Conservation (phyloP, 2,797 vertebrate genomes). For the Coendou prehensilis region DNA sequence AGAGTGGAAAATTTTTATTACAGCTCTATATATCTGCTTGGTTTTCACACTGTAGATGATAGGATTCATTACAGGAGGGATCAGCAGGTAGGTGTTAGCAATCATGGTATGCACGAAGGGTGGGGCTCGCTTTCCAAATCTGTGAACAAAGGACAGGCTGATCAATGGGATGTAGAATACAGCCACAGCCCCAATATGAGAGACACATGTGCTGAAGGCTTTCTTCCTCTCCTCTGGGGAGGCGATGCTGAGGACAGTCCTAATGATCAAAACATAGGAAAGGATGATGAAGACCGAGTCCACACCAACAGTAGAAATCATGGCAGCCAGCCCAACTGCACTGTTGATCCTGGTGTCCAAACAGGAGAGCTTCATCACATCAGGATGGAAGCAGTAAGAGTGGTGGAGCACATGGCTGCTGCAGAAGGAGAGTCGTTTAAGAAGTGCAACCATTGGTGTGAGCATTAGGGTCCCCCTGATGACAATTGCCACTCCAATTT, state of each 20-base stretch:
- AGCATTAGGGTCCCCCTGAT: conserved; percentile 77
- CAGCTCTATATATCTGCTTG: conserved; percentile 74
- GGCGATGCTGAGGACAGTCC: conserved; percentile 72
- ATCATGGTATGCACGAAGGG: conserved; percentile 75
- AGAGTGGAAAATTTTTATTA: conserved; percentile 74
- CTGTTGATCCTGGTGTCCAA: conserved; percentile 85
- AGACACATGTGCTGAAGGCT: conserved; percentile 81
- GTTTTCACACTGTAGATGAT: conserved; percentile 82
- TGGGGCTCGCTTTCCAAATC: conserved; percentile 78
- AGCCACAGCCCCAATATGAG: conserved; percentile 81
- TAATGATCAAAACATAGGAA: conserved; percentile 83
- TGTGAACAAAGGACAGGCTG: conserved; percentile 79
- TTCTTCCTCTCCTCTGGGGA: conserved; percentile 73
- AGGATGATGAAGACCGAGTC: conserved; percentile 71
- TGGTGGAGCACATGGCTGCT: conserved; percentile 78
- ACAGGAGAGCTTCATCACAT: conserved; percentile 89
- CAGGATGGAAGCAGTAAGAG: conserved; percentile 89
- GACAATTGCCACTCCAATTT: conserved; percentile 82
- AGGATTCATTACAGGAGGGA: conserved; percentile 81
- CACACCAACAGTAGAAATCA: conserved; percentile 82
- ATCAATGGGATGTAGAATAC: conserved; percentile 82
- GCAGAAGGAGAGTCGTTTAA: conserved; percentile 86
- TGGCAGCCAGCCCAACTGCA: conserved; percentile 83
- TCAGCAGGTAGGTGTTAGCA: conserved; percentile 75
- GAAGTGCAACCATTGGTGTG: conserved; percentile 85